phyloP scores from a whole-genome alignment of 2,113 vertebrate species.

The Campylorhamphus procurvoides region DNA sequence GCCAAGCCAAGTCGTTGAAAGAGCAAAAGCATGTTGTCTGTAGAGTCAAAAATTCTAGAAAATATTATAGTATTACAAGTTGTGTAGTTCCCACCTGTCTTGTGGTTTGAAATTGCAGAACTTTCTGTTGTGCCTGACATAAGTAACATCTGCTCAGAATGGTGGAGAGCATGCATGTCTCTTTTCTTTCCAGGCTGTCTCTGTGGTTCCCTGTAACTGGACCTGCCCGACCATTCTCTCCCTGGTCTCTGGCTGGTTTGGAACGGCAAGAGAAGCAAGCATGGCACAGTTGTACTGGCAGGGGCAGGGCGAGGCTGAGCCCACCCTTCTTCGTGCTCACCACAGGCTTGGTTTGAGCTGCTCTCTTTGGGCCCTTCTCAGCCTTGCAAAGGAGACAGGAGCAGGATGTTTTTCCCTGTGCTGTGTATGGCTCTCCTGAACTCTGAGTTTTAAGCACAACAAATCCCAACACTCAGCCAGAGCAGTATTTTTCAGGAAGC shows the following conservation, averaged over 20 bases:
- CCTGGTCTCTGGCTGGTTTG: not conserved
- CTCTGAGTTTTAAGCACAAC: not conserved
- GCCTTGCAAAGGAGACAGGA: not conserved
- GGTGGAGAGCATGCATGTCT: not conserved
- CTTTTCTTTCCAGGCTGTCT: not conserved
- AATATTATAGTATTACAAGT: not conserved
- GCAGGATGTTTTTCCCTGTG: not conserved
- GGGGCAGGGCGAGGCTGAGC: not conserved
- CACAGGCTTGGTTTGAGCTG: not conserved
- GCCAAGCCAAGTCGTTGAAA: not conserved
- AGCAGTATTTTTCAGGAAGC: not conserved
- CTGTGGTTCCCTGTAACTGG: not conserved
- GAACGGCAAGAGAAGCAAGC: not conserved
- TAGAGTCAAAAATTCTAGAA: not conserved
- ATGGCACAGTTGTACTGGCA: not conserved
- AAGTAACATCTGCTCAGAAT: not conserved
- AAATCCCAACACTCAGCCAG: not conserved
- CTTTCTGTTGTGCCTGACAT: not conserved
- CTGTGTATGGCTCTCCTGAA: not conserved
- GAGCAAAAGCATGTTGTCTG: not conserved
- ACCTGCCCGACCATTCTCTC: not conserved
- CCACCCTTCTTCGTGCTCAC: not conserved
- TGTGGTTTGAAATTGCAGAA: not conserved
- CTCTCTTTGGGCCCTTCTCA: not conserved
- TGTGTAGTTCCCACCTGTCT: not conserved